Conservation (phyloP, 2,797 vertebrate genomes). For the Botia kubotai region DNA sequence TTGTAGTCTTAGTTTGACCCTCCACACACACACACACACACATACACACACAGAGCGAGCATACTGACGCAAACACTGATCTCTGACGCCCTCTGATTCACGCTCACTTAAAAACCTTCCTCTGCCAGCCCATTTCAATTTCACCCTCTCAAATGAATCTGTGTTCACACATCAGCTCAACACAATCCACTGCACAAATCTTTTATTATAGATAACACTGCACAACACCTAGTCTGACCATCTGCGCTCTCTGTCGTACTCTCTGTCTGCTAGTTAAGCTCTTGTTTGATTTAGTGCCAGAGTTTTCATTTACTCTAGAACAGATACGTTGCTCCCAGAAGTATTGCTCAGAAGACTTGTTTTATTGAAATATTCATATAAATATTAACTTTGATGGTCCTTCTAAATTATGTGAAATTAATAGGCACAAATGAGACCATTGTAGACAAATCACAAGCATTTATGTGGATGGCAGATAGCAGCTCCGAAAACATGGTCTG, state of each 20-base stretch:
- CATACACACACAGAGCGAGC: not conserved
- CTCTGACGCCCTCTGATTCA: conserved; percentile 45
- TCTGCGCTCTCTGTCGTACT: not conserved
- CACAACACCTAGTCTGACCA: not conserved
- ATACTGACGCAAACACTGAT: conserved; percentile 44
- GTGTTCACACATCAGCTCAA: not conserved
- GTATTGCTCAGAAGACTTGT: not conserved
- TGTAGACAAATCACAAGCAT: not conserved
- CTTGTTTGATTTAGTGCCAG: not conserved
- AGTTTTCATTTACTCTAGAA: not conserved
- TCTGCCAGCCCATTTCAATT: conserved; percentile 31
- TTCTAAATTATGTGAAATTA: not conserved
- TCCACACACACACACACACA: not conserved
- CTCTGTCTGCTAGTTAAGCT: conserved; percentile 1
- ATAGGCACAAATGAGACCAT: not conserved
- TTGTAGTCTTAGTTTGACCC: not conserved
- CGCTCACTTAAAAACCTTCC: conserved; percentile 25
- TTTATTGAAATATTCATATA: no score
- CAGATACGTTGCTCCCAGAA: no score
- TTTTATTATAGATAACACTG: conserved; percentile 16
- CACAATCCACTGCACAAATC: conserved; percentile 1
- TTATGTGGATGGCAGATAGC: not conserved
- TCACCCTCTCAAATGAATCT: not conserved
- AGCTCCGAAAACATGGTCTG: not conserved
- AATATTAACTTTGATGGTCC: not conserved